A percentile compares a stretch with the other conserved stretches of the same genome.
Evolutionary conservation across 2,888 invertebrate species (phyloP).

Genomic region (Peribatodes rhomboidaria): DNA sequence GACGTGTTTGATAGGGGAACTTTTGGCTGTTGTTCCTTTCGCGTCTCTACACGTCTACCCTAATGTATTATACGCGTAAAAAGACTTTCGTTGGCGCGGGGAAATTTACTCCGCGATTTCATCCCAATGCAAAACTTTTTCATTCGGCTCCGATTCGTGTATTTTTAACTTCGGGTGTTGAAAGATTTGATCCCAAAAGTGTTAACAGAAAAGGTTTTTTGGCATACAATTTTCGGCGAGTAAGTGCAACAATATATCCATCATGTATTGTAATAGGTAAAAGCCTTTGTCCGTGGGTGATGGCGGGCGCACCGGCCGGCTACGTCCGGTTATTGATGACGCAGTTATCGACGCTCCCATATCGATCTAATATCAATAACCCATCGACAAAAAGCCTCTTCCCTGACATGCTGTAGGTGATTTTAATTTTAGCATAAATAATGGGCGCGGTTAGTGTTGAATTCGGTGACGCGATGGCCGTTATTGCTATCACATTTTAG

Average conservation of each 20-base stretch:
- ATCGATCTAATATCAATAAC: constrained; percentile 82
- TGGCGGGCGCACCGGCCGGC: constrained; percentile 52
- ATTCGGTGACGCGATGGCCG: constrained; percentile 43
- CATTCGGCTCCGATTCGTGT: constrained; percentile 7
- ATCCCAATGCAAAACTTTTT: constrained; percentile 21
- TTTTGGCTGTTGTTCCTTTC: constrained; percentile 61
- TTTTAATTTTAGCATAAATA: constrained; percentile 80
- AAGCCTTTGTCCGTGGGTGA: constrained; percentile 65
- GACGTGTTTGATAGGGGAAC: constrained; percentile 70
- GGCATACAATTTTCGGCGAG: constrained; percentile 34
- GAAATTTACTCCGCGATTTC: constrained; percentile 20
- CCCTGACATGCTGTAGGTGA: constrained; percentile 68
- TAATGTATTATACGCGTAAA: constrained; percentile 37
- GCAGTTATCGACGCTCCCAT: constrained; percentile 71
- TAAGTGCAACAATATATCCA: constrained; percentile 55
- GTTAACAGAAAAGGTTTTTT: constrained; percentile 15
- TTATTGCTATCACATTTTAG: constrained; percentile 41
- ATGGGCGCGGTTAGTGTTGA: constrained; percentile 72
- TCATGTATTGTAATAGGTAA: constrained; percentile 57
- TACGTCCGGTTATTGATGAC: constrained; percentile 72
- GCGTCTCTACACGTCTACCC: constrained; percentile 40
- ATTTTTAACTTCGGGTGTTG: constrained; percentile 8
- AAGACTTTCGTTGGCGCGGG: constrained; percentile 28
- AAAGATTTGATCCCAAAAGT: constrained; percentile 4
- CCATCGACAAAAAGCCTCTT: constrained; percentile 79